A percentile compares a stretch with the other conserved stretches of the same genome.
Evolutionary conservation across 2,113 vertebrate genomes (phyloP).

Genomic region (Gallinago paraguaiae): DNA sequence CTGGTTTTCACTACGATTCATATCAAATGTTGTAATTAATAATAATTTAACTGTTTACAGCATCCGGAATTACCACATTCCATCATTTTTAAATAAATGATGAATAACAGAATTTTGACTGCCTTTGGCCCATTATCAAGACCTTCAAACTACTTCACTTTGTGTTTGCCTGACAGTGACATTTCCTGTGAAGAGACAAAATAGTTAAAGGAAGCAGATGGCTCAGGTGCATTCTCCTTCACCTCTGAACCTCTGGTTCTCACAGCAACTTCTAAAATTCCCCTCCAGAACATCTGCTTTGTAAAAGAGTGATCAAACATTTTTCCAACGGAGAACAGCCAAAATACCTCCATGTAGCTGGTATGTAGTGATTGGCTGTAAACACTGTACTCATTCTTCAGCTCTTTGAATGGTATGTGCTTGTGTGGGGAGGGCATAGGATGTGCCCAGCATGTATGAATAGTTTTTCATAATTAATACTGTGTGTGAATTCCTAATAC

Average conservation of each 20-base stretch:
- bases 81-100: background rate
- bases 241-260: background rate
- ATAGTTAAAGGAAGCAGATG: background rate
- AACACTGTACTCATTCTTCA: background rate
- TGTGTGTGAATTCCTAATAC: background rate
- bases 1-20: background rate
- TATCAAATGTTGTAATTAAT: too few species aligned
- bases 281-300: background rate
- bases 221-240: background rate
- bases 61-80: too few species aligned
- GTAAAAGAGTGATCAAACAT: background rate
- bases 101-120: background rate
- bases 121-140: background rate
- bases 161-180: background rate
- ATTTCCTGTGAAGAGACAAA: background rate
- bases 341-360: background rate
- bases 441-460: background rate
- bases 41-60: too few species aligned
- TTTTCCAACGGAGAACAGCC: background rate
- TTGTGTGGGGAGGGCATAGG: background rate
- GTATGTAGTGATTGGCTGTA: background rate
- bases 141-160: background rate
- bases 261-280: background rate
- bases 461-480: background rate
- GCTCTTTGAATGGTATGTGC: background rate